phyloP scores from a whole-genome alignment of 2,797 vertebrate species.

The Myotis pilosus region DNA sequence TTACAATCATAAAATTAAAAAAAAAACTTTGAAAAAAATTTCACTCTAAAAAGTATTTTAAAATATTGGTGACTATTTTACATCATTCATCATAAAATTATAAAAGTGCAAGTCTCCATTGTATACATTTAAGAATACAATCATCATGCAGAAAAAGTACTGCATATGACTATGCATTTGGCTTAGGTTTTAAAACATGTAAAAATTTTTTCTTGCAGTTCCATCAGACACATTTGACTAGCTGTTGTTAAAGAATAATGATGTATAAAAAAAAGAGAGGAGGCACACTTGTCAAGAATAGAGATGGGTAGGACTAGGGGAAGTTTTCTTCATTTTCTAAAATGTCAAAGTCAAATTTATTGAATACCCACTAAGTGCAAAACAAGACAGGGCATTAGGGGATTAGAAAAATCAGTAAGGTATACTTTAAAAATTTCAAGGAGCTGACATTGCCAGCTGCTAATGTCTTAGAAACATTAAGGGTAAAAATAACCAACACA shows the following conservation, averaged over 20 bases:
- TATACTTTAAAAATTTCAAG: not conserved
- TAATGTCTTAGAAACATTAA: not conserved
- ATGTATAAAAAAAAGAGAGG: not conserved
- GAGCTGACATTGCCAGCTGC: not conserved
- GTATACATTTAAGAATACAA: not conserved
- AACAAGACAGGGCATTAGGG: not conserved
- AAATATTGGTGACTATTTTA: conserved; percentile 9
- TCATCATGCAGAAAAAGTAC: not conserved
- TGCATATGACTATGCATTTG: not conserved
- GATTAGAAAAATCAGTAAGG: not conserved
- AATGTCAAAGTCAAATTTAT: not conserved
- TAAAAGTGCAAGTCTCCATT: not conserved
- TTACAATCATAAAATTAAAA: not conserved
- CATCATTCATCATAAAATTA: not conserved
- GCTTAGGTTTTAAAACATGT: not conserved
- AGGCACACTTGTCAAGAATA: not conserved
- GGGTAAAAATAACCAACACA: not conserved
- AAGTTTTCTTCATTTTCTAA: not conserved
- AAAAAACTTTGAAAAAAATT: not conserved
- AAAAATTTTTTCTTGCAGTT: not conserved
- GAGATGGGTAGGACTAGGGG: not conserved
- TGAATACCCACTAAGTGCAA: not conserved
- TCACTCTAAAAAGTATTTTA: not conserved
- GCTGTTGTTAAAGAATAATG: not conserved
- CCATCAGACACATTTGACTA: not conserved